Evolutionary conservation across 2,888 invertebrate species (phyloP).

Genomic region (Sthenelais limicola): DNA sequence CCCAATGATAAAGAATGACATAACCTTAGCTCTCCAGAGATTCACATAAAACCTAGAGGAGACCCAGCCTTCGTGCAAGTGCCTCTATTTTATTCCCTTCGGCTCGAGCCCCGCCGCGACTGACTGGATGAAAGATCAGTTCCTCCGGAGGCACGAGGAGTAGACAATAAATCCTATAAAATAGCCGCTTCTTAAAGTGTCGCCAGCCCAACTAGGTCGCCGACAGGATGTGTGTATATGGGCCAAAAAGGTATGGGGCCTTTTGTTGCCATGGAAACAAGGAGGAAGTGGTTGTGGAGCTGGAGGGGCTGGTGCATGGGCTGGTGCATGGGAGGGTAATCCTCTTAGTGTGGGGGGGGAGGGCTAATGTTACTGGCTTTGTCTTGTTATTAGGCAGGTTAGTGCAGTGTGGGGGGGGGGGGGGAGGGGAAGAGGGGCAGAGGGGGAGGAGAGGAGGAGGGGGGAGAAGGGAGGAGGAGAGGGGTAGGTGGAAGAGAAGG

Average conservation of each 20-base stretch:
- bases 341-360: slow-evolving; percentile 19
- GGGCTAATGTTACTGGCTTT: slow-evolving; percentile 25
- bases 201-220: slow-evolving; percentile 12
- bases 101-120: neutral
- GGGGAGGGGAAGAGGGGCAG: too few species aligned
- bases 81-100: slow-evolving; percentile 6
- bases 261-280: slow-evolving; percentile 18
- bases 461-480: too few species aligned
- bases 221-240: slow-evolving; percentile 18
- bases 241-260: slow-evolving; percentile 30
- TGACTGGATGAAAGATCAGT: neutral
- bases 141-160: neutral
- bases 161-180: neutral
- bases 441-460: too few species aligned
- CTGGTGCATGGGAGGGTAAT: neutral
- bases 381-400: neutral
- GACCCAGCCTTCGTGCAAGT: too few species aligned
- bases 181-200: neutral
- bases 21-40: too few species aligned
- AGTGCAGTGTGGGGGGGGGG: neutral
- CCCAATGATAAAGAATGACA: too few species aligned
- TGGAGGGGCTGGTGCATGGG: neutral
- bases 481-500: neutral
- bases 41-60: too few species aligned
- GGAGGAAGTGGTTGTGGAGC: too few species aligned